Percentiles rank a stretch among this genome's conserved stretches.
Evolutionary conservation across 2,888 invertebrate species (phyloP).

Genomic region (Mimachlamys varia): DNA sequence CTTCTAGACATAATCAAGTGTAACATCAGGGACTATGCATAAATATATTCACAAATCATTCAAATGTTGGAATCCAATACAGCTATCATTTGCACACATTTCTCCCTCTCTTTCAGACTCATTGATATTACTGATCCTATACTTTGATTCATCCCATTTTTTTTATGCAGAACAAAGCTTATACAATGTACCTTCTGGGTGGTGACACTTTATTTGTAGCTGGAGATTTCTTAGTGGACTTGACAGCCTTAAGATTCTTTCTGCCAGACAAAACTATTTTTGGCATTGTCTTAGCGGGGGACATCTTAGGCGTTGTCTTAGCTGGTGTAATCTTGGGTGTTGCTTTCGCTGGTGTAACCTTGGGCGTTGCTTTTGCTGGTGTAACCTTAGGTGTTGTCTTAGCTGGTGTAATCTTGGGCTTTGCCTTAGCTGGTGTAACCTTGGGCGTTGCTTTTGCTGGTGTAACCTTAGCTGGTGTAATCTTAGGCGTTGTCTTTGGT

Average conservation of each 20-base stretch:
- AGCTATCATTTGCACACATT: too few relatives aligned
- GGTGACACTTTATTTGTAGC: slow-evolving; percentile 28
- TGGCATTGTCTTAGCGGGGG: neutral
- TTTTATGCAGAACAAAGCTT: neutral
- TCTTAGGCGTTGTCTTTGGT: slow-evolving; percentile 6
- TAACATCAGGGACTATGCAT: too few relatives aligned
- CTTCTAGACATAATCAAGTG: too few relatives aligned
- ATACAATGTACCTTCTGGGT: neutral
- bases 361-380: neutral
- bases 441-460: slow-evolving; percentile 34
- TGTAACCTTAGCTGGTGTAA: neutral
- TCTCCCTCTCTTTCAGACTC: too few relatives aligned
- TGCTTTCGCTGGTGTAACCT: neutral
- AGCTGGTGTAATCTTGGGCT: neutral
- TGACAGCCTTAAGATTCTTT: neutral
- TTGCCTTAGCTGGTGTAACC: slow-evolving; percentile 1
- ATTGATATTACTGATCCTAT: too few relatives aligned
- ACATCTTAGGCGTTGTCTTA: neutral
- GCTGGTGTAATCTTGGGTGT: slow-evolving; percentile 36
- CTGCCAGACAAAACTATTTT: neutral
- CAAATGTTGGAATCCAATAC: too few relatives aligned
- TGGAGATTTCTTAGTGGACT: slow-evolving; percentile 3
- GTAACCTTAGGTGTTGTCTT: neutral
- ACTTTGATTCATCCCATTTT: too few relatives aligned
- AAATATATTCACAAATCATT: too few relatives aligned